Base-by-base conservation (phyloP, 2,113 vertebrate species). In the Zootoca vivipara region DNA sequence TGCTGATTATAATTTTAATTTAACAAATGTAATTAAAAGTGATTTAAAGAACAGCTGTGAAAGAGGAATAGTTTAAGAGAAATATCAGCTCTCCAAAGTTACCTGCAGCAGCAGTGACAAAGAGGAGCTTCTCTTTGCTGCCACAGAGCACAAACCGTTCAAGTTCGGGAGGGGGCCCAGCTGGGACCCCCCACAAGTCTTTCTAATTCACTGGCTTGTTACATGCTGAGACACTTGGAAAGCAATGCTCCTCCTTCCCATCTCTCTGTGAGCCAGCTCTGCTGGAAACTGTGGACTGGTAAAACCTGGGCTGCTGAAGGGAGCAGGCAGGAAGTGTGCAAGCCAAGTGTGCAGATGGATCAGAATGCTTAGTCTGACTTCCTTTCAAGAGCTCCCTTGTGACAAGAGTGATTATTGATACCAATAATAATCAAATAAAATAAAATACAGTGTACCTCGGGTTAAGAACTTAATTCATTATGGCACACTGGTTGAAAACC, bases 151-250 rank as follows among this genome's bases (percentile, higher is more conserved):
- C 92, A 85, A 93, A 83, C 91, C 89, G 18, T 0, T 33, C 33
- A 86, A 86, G 42, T 35, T 65, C 74, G 1, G 85, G 87, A 16
- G 86, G 88, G n/a, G 65, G 15, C 83, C 9, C 5, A 80, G 88
- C 82, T 62, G 58, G 58, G 58, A 62, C 58, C 58, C 58, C 58
- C 58, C 58, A 22, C 18, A 73, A 65, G 0, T 64, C 20, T 46
- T 83, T 83, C 0, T 86, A 84, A 92, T 92, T 70, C 83, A 33
- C 90, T 77, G 78, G 74, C 81, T 85, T 18, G 0, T 90, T 91
- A 78, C 91, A 85, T 84, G 85, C 92, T 82, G 92, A 65, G 90
- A 87, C 77, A 82, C 89, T 83, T 58, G 87, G 88, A 91, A 87
- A 1, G 69, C 35, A 84, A 42, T 40, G 56, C 69, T 87, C 85